Conservation (phyloP, 2,888 invertebrate genomes). For the Mimumesa dahlbomi region DNA sequence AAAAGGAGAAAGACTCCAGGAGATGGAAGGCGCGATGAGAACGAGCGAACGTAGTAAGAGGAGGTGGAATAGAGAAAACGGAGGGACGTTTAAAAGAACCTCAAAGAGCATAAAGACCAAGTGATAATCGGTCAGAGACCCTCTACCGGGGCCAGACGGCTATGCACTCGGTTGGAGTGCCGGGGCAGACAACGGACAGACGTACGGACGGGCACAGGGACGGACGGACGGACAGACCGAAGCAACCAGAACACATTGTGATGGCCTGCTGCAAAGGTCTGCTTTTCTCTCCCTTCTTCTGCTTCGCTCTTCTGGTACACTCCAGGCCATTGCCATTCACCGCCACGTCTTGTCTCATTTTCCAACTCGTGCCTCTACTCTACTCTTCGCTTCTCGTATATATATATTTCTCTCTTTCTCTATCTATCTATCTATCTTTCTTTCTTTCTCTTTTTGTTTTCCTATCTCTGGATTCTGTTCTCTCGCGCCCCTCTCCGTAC, state of each 20-base stretch:
- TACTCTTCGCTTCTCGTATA: too few relatives aligned
- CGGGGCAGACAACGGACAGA: conserved; percentile 67
- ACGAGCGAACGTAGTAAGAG: conserved; percentile 41
- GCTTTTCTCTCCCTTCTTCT: conserved; percentile 2
- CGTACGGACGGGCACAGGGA: conserved; percentile 51
- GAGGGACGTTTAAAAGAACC: conserved; percentile 68
- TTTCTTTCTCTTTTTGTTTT: conserved; percentile 7
- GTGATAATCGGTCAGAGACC: conserved; percentile 78
- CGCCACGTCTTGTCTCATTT: conserved; percentile 43
- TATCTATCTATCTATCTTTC: conserved; percentile 10
- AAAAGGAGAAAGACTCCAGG: conserved; percentile 10
- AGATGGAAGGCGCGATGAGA: conserved; percentile 37
- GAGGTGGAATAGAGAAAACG: conserved; percentile 33
- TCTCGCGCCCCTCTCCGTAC: background rate
- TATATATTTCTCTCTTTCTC: conserved; percentile 3
- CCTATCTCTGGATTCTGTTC: background rate
- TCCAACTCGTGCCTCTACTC: conserved; percentile 29
- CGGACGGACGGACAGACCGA: conserved; percentile 47
- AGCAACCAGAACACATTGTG: conserved; percentile 57
- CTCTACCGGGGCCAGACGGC: conserved; percentile 72
- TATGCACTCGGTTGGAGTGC: conserved; percentile 65
- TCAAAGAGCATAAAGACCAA: conserved; percentile 75
- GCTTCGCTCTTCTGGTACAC: conserved; percentile 38
- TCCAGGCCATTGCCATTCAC: conserved; percentile 56
- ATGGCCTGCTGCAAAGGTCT: conserved; percentile 49